A percentile compares a stretch with the other conserved stretches of the same genome.
phyloP scores from a whole-genome alignment of 2,797 vertebrate species.

The Basileuterus tristriatus region DNA sequence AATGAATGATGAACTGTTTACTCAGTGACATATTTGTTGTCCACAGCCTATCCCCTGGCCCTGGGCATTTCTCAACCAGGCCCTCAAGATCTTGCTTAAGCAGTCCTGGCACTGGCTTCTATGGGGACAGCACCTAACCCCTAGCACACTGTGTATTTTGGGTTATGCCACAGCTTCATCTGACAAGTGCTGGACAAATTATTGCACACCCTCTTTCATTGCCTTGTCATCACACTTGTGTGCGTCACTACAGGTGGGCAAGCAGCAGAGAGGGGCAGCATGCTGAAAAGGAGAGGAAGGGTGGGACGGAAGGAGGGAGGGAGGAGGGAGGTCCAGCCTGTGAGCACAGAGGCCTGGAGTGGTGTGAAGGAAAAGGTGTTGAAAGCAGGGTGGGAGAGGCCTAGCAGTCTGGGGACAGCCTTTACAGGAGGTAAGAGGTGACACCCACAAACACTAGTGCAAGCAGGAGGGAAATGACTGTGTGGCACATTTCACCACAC shows the following conservation, averaged over 20 bases:
- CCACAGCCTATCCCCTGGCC: background rate
- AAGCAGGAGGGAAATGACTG: background rate
- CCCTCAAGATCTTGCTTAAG: background rate
- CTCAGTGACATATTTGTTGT: background rate
- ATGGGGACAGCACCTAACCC: background rate
- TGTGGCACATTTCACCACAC: rapidly evolving
- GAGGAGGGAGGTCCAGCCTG: background rate
- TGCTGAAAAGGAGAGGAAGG: no score
- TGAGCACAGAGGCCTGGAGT: background rate
- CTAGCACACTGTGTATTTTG: background rate
- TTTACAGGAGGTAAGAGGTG: background rate
- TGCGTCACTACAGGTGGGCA: rapidly evolving
- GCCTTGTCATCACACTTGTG: background rate
- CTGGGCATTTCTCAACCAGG: background rate
- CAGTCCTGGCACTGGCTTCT: background rate
- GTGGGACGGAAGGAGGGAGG: background rate
- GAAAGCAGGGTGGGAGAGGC: background rate
- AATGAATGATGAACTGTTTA: background rate
- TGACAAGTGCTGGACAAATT: background rate
- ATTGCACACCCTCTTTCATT: background rate
- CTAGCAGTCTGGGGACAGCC: background rate
- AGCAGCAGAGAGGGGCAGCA: background rate
- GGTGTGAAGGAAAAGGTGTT: background rate
- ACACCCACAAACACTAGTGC: background rate
- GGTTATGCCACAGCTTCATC: background rate